Percentiles rank a stretch among this genome's conserved stretches.
Evolutionary conservation across 2,797 vertebrate genomes (phyloP).

Genomic region (Brotogeris chrysoptera): DNA sequence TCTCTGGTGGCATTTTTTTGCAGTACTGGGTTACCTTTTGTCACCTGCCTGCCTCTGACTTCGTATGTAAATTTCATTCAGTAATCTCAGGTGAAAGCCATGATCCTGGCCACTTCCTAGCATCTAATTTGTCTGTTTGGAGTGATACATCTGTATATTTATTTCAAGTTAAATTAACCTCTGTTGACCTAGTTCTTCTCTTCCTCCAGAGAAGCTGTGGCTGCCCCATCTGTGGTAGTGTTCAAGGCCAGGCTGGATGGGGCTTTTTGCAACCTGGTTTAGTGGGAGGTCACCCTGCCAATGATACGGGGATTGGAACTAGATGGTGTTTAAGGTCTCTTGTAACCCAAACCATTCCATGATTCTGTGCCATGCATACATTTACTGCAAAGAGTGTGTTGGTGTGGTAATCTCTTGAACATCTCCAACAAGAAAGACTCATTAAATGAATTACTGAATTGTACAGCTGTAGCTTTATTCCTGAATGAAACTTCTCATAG

Average conservation of each 20-base stretch:
- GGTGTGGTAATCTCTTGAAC: not conserved
- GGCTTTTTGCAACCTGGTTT: not conserved
- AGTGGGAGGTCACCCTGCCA: not conserved
- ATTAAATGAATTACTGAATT: not conserved
- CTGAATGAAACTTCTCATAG: not conserved
- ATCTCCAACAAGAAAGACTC: not conserved
- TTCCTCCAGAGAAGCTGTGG: not conserved
- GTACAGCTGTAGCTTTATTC: not conserved
- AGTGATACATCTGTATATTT: not conserved
- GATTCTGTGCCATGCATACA: not conserved
- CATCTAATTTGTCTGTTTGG: not conserved
- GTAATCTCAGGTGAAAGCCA: not conserved
- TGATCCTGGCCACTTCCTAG: not conserved
- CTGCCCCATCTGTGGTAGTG: not conserved
- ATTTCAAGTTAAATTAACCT: not conserved
- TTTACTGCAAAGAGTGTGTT: not conserved
- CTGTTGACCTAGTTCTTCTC: not conserved
- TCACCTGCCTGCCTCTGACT: not conserved
- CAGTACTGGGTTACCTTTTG: not conserved
- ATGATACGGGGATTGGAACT: not conserved
- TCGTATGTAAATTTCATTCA: not conserved
- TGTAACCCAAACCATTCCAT: not conserved
- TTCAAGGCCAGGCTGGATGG: not conserved
- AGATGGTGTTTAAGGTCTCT: not conserved
- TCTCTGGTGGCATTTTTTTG: not conserved